phyloP scores from a whole-genome alignment of 2,797 vertebrate species.

The Danionella dracula region DNA sequence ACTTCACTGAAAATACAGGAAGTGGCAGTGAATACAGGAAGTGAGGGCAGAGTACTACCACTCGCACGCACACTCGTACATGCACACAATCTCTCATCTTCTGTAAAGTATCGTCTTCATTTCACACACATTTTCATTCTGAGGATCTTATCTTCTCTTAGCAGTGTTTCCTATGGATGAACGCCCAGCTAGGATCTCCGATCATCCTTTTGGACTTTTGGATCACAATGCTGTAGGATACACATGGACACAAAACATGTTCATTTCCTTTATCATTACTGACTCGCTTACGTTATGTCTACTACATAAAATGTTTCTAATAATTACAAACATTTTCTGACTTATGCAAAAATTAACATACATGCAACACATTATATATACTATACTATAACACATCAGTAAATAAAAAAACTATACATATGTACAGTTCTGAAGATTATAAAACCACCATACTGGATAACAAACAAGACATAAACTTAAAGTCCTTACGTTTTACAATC shows the following conservation, averaged over 20 bases:
- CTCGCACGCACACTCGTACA: constrained; percentile 32
- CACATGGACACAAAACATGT: not conserved
- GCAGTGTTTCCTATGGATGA: constrained; percentile 76
- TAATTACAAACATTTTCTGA: no score
- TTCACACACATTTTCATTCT: constrained; percentile 17
- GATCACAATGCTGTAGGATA: not conserved
- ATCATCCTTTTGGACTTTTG: no score
- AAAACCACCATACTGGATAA: no score
- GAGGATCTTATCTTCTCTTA: constrained; percentile 69
- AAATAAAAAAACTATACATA: no score
- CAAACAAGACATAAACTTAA: no score
- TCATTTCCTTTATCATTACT: not conserved
- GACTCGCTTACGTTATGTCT: not conserved
- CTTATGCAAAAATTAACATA: no score
- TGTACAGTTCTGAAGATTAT: no score
- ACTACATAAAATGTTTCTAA: no score
- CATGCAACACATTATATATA: no score
- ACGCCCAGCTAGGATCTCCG: constrained; percentile 56
- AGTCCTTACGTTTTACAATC: no score
- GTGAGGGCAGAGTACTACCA: constrained; percentile 61
- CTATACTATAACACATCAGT: no score
- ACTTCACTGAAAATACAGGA: constrained; percentile 69
- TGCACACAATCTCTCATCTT: constrained; percentile 20
- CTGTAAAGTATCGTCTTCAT: constrained; percentile 3
- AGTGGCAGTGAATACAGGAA: constrained; percentile 76